Percentiles rank a stretch among this genome's conserved stretches.
Conservation (phyloP, 2,113 vertebrate genomes). For the Tenebrosternarchus preto region DNA sequence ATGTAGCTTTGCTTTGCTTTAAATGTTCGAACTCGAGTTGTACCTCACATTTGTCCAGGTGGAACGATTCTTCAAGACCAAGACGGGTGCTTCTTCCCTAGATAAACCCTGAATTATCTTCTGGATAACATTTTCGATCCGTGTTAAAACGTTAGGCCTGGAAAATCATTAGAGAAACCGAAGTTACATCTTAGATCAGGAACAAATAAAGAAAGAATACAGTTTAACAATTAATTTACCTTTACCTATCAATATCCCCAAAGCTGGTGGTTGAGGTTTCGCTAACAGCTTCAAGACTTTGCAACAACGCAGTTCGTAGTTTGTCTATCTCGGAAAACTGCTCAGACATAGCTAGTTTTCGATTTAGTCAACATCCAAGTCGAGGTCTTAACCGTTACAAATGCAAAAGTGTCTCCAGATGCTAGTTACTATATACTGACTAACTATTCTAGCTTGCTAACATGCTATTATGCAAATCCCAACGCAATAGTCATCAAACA, state of each 20-base stretch:
- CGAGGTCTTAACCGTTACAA: background rate
- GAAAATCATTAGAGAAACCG: background rate
- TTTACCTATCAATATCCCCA: conserved; percentile 57
- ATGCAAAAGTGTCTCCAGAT: background rate
- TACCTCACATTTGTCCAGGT: conserved; percentile 81
- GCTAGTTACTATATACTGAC: background rate
- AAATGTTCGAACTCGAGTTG: background rate
- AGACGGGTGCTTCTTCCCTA: conserved; percentile 74
- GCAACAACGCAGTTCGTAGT: conserved; percentile 52
- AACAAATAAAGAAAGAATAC: background rate
- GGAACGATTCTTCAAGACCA: conserved; percentile 72
- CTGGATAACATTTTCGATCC: conserved; percentile 84
- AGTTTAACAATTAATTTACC: background rate
- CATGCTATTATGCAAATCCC: too few species aligned
- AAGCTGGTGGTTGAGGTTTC: conserved; percentile 7
- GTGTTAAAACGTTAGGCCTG: conserved; percentile 80
- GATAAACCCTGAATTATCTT: conserved; percentile 73
- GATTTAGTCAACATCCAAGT: background rate
- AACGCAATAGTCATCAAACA: too few species aligned
- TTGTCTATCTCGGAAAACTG: conserved; percentile 63
- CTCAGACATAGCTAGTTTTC: conserved; percentile 3
- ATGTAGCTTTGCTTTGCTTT: background rate
- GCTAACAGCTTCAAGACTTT: background rate
- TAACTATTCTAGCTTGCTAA: too few species aligned
- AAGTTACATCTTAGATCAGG: background rate